Conservation (phyloP, 2,888 invertebrate species). For the Tuberolachnus salignus region DNA sequence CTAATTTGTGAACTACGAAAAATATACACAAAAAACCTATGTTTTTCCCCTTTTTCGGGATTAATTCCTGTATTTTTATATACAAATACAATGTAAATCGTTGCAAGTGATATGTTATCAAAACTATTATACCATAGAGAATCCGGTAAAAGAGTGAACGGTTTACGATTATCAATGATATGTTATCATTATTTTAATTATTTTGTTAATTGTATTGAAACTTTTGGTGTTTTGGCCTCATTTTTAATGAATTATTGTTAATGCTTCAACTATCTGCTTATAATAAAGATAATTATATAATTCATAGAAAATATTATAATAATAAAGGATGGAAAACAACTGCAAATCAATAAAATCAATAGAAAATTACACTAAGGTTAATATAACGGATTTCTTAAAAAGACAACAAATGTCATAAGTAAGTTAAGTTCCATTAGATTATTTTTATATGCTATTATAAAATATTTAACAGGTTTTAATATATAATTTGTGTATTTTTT, state of each 20-base stretch:
- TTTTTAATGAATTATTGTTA: background rate
- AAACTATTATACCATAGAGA: no score
- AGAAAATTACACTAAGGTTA: background rate
- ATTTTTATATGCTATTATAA: background rate
- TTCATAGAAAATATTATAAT: background rate
- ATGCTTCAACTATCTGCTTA: background rate
- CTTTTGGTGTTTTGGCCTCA: background rate
- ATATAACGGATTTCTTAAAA: constrained; percentile 12
- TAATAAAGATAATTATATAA: background rate
- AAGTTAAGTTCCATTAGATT: constrained; percentile 14
- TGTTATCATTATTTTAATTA: no score
- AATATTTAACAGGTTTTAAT: background rate
- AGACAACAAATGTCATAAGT: constrained; percentile 3
- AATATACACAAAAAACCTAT: no score
- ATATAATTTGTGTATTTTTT: constrained; percentile 4
- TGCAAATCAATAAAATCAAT: background rate
- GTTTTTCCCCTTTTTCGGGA: no score
- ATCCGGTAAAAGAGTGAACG: no score
- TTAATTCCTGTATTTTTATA: no score
- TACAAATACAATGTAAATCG: no score
- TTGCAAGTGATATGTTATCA: no score
- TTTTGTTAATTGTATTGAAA: no score
- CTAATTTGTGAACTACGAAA: no score
- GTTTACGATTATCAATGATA: no score
- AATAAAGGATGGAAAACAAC: constrained; percentile 1